Evolutionary conservation across 1,140 invertebrate species (phyloP), one percentile per base, ranked within the genome.

Genomic region (Littorina saxatilis): DNA sequence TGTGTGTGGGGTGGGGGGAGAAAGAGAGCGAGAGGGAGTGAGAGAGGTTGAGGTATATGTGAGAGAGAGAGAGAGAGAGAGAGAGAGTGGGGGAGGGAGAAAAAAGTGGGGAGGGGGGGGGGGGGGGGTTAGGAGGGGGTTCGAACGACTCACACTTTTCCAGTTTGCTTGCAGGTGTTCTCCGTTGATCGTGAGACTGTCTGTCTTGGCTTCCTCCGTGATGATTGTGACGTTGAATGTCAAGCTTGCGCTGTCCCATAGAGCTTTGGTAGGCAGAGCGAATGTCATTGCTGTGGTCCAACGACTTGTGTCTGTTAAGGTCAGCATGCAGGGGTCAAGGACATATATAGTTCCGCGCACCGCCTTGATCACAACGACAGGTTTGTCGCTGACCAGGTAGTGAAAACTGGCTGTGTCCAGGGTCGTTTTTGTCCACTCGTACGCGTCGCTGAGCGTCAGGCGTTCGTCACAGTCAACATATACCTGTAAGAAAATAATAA

Each of bases 261-360:
- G n/a, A 40, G 37, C 4, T 4, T 20, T 40, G 9, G 27, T 37
- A 15, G 68, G 39, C 23, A 39, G 13, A 32, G 68, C 35, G 23
- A 72, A 72, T 35, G 37, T 40, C 68, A 72, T 39, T 0, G 40
- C 35, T 37, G 68, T 72, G 20, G 68, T 23, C 68, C 68, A 72
- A 5, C 15, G 68, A 40, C 11, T 3, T 0, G 68, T 72, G 2
- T n/a, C 27, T 23, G 68, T 72, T 23, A 72, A n/a, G 13, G 40
- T 43, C 35, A 72, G 11, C 68, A 72, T 72, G 39, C 68, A 72
- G n/a, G 68, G 68, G 68, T 72, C 68, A 43, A 72, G 27, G 37
- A 39, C 23, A 15, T 20, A 9, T 2, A 4, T n/a, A 17, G n/a
- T 37, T 17, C 68, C 68, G 9, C 7, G 37, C 37, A 72, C 68